These are phyloP conservation scores for Crypturellus undulatus DNA, from an alignment of 2,113 vertebrate genomes.

Conservation along the genomic window DNA sequence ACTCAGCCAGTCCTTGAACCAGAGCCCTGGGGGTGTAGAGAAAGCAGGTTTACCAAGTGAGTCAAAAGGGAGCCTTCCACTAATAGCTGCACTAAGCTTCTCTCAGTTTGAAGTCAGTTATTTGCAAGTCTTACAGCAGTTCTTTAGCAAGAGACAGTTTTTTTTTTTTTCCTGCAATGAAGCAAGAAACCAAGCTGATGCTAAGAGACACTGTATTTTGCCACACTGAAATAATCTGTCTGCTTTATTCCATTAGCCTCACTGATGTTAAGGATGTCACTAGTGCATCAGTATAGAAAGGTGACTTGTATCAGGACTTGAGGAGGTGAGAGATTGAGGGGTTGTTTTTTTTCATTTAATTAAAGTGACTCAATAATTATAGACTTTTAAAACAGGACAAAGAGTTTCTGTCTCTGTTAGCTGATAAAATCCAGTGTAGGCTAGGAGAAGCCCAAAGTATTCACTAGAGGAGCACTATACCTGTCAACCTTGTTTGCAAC, in stretches of 20 bases:
- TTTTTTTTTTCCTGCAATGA: constrained; percentile 22
- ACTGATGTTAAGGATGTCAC: neutral
- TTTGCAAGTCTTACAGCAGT: constrained; percentile 50
- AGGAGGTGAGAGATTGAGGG: neutral
- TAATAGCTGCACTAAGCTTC: constrained; percentile 63
- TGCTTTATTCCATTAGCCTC: neutral
- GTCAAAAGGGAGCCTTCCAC: constrained; percentile 42
- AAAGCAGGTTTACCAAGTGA: constrained; percentile 59
- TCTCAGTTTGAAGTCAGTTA: constrained; percentile 66
- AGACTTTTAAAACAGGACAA: neutral
- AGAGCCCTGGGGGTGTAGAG: constrained; percentile 40
- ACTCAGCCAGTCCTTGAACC: constrained; percentile 52
- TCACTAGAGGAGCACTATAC: neutral
- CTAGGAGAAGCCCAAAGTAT: neutral
- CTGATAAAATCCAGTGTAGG: neutral
- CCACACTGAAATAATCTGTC: neutral
- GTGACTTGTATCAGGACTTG: neutral
- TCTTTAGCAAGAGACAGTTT: constrained; percentile 6
- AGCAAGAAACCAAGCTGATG: neutral
- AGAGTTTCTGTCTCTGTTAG: neutral
- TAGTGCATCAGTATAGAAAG: neutral
- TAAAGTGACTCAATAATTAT: neutral
- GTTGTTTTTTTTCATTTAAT: neutral
- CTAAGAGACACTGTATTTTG: neutral
- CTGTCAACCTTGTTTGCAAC: neutral